Base-by-base conservation (phyloP, 2,888 invertebrate species). In the Fragum sueziense region DNA sequence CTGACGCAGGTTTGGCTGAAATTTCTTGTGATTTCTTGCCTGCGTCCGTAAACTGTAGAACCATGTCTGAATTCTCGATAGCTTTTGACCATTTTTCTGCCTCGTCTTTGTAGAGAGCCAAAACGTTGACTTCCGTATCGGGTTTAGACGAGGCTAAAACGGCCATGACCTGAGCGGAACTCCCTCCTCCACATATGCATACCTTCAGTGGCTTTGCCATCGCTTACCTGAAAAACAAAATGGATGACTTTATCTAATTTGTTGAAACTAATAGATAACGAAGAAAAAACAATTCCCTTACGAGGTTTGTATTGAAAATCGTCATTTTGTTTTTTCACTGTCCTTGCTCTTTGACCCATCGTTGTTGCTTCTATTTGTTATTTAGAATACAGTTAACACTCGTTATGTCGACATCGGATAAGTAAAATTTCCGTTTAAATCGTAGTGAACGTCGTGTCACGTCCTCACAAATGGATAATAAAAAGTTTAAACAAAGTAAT, bases 161-260 rank as follows among this genome's bases (percentile, higher is more conserved):
- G 1, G 88, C 88, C 80, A 88, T 76, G n/a, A 85, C 86, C 34
- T 90, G 90, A n/a, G 90, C 90, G 17, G 88, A 88, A 75, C 87
- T 89, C 11, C 89, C 90, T 1, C 90, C 89, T 9, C 90, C 90
- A 76, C 90, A 90, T 3, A 90, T 85, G 51, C 85, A 87, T 6
- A 85, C 74, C 61, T 85, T 87, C 20, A 84, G 47, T 1, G 79
- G 81, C 37, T 74, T 80, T 2, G 86, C 73, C 82, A 85, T 79
- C 3, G 0, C 27, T 29, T 34, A 69, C 59, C 77, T 77, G 77
- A 0, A 73, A 76, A 57, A 34, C 14, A 62, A 41, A 52, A 4
- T 31, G 20, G 69, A 27, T 17, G 11, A 41, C 41, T 17, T 41
- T 41, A 41, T n/a, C n/a, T n/a, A n/a, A 41, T 41, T 11, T 41